A percentile compares a stretch with the other conserved stretches of the same genome.
Conservation (phyloP, 2,797 vertebrate species). For the Emydoidea blandingii region DNA sequence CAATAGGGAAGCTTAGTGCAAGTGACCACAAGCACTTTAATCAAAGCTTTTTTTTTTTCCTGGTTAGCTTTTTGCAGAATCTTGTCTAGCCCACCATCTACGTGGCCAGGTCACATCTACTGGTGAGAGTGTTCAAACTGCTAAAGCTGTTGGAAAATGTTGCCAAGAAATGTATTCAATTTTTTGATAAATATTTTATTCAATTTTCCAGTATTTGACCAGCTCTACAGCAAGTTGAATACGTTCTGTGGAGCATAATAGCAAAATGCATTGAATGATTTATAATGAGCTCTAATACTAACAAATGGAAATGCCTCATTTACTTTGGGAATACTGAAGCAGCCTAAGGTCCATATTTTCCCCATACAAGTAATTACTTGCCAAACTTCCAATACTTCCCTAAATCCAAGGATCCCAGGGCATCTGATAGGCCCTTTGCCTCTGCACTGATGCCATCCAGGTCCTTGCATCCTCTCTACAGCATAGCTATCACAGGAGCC, state of each 20-base stretch:
- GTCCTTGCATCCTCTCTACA: background rate
- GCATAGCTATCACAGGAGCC: background rate
- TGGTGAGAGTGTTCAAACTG: conserved; percentile 22
- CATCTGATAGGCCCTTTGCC: background rate
- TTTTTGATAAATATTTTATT: conserved; percentile 48
- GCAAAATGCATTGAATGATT: conserved; percentile 7
- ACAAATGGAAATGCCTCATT: background rate
- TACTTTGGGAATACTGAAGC: background rate
- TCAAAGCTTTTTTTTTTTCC: background rate
- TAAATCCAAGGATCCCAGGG: background rate
- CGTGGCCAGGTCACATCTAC: conserved; percentile 19
- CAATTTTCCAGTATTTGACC: background rate
- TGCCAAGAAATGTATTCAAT: background rate
- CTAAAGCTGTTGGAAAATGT: background rate
- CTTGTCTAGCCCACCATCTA: background rate
- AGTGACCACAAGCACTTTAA: conserved; percentile 14
- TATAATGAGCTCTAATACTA: background rate
- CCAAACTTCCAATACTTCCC: background rate
- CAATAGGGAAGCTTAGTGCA: background rate
- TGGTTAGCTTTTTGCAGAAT: background rate
- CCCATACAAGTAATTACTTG: background rate
- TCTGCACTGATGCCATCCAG: background rate
- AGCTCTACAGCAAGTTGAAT: conserved; percentile 15
- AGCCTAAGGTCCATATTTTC: background rate
- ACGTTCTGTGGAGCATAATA: background rate